A percentile compares a stretch with the other conserved stretches of the same genome.
Conservation (phyloP, 2,888 invertebrate species). For the Oligia latruncula region DNA sequence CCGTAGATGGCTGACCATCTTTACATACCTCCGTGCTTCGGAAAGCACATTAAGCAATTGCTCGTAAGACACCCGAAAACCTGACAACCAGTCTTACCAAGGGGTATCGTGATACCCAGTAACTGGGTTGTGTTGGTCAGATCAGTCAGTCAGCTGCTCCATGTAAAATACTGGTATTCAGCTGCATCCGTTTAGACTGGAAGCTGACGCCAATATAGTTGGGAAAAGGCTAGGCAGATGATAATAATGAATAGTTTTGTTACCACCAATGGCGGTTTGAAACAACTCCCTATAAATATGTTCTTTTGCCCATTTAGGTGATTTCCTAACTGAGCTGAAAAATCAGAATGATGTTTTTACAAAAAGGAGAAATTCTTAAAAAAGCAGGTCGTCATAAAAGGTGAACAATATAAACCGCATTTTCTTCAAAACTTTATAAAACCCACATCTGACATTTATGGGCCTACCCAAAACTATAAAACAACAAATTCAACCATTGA, state of each 20-base stretch:
- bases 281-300: neutral
- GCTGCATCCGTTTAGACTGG: neutral
- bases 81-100: neutral
- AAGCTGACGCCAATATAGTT: neutral
- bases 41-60: too few species aligned
- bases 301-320: neutral
- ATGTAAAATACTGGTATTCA: neutral
- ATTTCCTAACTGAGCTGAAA: too few species aligned
- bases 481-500: constrained; percentile 58
- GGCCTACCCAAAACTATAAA: constrained; percentile 52
- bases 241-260: neutral
- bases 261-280: neutral
- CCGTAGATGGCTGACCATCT: too few species aligned
- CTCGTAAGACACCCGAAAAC: neutral
- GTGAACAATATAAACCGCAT: constrained; percentile 8
- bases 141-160: neutral
- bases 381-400: neutral
- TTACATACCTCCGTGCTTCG: too few species aligned
- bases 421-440: constrained; percentile 20
- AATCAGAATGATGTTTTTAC: neutral
- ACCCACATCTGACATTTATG: constrained; percentile 27
- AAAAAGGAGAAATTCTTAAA: neutral
- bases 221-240: neutral
- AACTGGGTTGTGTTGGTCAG: neutral
- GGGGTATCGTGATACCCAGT: neutral